These are phyloP conservation scores for Nemotelus pantherinus DNA, from an alignment of 2,888 invertebrate species.

Conservation along the genomic window DNA sequence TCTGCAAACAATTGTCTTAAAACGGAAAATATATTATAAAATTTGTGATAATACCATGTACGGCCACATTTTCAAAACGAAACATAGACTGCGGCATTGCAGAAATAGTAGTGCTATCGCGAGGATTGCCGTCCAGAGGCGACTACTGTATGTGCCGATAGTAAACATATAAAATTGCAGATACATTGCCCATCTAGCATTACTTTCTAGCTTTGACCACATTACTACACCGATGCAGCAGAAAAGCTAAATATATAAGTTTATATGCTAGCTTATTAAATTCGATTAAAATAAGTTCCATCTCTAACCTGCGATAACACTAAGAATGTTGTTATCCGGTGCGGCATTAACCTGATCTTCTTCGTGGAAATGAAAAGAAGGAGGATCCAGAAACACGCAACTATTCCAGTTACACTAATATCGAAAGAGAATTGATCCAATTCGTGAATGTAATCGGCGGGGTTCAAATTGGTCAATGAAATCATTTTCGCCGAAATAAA, in stretches of 20 bases:
- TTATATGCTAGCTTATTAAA: background rate
- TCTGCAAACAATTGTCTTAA: slow-evolving; percentile 64
- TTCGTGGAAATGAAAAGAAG: slow-evolving; percentile 78
- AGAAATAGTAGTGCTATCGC: slow-evolving; percentile 84
- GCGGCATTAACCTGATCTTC: slow-evolving; percentile 81
- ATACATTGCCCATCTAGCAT: slow-evolving; percentile 72
- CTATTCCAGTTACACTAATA: slow-evolving; percentile 80
- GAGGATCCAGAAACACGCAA: slow-evolving; percentile 83
- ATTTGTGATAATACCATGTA: slow-evolving; percentile 66
- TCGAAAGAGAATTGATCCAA: slow-evolving; percentile 84
- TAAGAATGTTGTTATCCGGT: slow-evolving; percentile 81
- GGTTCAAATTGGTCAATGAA: slow-evolving; percentile 75
- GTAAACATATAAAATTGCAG: slow-evolving; percentile 81
- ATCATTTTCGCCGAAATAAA: slow-evolving; percentile 95
- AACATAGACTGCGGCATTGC: slow-evolving; percentile 84
- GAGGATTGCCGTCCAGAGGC: slow-evolving; percentile 86
- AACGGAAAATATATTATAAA: slow-evolving; percentile 24
- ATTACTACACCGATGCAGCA: slow-evolving; percentile 79
- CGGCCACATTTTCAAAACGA: slow-evolving; percentile 80
- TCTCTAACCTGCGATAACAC: slow-evolving; percentile 79
- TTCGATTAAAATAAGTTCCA: background rate
- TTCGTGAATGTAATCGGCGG: slow-evolving; percentile 79
- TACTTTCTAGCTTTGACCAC: slow-evolving; percentile 72
- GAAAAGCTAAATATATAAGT: slow-evolving; percentile 66
- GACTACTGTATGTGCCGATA: slow-evolving; percentile 80